Percentiles rank a stretch among this genome's conserved stretches.
Evolutionary conservation across 2,797 vertebrate species (phyloP).

Genomic region (Bradypodion ventrale): DNA sequence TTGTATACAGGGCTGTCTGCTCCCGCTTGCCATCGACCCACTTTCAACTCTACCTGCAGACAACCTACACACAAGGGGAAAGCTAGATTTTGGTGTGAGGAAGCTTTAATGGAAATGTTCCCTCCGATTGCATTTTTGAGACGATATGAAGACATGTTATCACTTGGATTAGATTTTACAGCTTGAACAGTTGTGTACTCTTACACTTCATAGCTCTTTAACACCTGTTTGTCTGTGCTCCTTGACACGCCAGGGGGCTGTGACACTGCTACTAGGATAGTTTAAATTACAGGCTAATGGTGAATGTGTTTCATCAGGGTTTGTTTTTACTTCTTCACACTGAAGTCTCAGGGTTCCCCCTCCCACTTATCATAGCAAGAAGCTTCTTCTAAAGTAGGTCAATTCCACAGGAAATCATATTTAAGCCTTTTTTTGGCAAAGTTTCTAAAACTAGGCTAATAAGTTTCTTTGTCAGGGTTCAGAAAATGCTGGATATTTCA

Average conservation of each 20-base stretch:
- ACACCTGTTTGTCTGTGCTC: neutral
- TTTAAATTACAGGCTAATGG: neutral
- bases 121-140: neutral
- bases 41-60: neutral
- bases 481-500: neutral
- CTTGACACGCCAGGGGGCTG: neutral
- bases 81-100: neutral
- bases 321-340: constrained; percentile 10
- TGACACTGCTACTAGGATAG: neutral
- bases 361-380: neutral
- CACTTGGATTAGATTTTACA: neutral
- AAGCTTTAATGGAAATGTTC: neutral
- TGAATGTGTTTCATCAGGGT: constrained; percentile 7
- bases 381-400: constrained; percentile 36
- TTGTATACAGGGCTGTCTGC: neutral
- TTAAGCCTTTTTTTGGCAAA: neutral
- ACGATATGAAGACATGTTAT: neutral
- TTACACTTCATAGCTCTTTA: neutral
- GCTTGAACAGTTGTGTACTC: neutral
- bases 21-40: neutral
- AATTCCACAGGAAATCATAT: constrained; percentile 24
- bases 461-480: neutral
- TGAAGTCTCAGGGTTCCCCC: constrained; percentile 26
- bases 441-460: constrained; percentile 20
- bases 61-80: no score